Evolutionary conservation across 2,113 vertebrate species (phyloP).

Genomic region (Tylochromis polylepis): DNA sequence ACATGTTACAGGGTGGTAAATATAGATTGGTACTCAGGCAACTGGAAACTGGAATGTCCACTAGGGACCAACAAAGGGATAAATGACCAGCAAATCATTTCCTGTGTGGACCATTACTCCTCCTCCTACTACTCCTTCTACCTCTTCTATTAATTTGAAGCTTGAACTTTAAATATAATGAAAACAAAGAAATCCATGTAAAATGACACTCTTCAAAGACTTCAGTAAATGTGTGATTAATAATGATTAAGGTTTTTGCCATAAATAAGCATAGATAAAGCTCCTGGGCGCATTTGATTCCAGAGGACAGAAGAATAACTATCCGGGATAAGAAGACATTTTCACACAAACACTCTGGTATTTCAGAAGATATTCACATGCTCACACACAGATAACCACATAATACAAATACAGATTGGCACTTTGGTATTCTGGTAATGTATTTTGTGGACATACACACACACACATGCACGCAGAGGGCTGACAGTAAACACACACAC

Average conservation of each 20-base stretch:
- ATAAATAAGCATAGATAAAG: background rate
- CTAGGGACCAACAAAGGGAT: background rate
- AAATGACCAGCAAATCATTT: background rate
- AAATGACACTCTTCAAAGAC: background rate
- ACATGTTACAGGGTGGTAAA: background rate
- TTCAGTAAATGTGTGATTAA: background rate
- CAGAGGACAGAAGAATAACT: background rate
- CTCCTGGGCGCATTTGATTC: background rate
- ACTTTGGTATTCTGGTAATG: slow-evolving; percentile 19
- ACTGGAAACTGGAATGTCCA: background rate
- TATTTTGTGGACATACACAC: background rate
- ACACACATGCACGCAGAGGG: background rate
- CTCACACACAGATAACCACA: background rate
- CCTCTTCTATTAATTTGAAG: background rate
- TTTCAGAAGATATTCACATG: background rate
- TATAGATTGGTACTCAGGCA: background rate
- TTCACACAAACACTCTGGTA: background rate
- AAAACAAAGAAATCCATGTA: background rate
- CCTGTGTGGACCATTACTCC: background rate
- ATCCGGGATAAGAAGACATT: background rate
- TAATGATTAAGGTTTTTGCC: background rate
- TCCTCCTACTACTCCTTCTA: background rate
- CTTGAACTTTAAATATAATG: background rate
- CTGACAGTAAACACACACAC: slow-evolving; percentile 47
- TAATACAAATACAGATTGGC: background rate